Evolutionary conservation across 2,113 vertebrate genomes (phyloP).

Genomic region (Actenoides hombroni): DNA sequence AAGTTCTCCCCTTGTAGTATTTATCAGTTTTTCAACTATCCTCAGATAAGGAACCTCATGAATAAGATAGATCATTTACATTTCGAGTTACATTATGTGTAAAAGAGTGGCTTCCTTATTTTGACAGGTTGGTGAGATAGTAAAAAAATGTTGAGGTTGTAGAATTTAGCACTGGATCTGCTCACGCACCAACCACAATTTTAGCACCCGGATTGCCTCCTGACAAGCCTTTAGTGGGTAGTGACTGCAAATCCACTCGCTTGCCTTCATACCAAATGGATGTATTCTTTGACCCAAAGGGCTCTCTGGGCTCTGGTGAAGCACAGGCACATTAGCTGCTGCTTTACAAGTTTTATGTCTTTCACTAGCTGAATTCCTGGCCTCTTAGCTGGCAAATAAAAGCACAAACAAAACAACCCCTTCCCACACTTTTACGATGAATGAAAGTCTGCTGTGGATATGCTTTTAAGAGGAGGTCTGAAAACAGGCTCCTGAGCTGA

Average conservation of each 20-base stretch:
- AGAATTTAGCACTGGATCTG: background rate
- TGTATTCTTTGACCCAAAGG: background rate
- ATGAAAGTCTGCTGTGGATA: background rate
- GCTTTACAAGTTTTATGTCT: background rate
- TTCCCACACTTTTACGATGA: background rate
- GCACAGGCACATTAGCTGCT: background rate
- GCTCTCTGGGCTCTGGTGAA: background rate
- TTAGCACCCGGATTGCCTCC: background rate
- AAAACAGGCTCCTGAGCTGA: slow-evolving; percentile 7
- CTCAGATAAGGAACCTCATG: background rate
- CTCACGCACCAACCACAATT: background rate
- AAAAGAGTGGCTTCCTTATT: background rate
- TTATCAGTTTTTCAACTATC: background rate
- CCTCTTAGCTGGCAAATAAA: background rate
- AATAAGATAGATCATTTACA: background rate
- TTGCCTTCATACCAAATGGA: background rate
- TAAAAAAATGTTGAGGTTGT: background rate
- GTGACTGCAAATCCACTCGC: background rate
- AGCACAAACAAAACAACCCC: background rate
- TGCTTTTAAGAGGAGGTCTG: slow-evolving; percentile 10
- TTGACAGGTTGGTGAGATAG: background rate
- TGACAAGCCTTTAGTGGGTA: background rate
- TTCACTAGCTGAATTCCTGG: background rate
- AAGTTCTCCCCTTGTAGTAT: background rate
- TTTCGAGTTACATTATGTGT: background rate